Base-by-base conservation (phyloP, 1,140 invertebrate genomes). In the Camponotus vicinus region DNA sequence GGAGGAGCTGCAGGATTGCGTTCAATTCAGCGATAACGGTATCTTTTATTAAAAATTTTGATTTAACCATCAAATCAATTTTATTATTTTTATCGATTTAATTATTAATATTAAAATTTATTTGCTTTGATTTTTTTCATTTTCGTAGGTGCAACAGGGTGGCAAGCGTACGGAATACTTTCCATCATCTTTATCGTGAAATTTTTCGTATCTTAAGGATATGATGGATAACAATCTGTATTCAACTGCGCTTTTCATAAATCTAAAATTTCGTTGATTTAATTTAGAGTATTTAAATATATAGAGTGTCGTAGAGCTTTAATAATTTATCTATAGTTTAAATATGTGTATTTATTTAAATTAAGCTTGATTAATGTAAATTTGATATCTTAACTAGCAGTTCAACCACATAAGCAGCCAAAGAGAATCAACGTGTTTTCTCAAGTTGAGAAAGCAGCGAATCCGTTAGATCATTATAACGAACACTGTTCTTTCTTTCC, bases 21-120 rank as follows among this genome's bases (percentile, higher is more conserved):
- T 94, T 67, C 90, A 92, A 66, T 94, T 90, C 78, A 93, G 90
- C 59, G 93, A 94, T 59, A 94, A 91, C 71, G 88, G 94, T 94
- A 18, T 52, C 4, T 52, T 75, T 75, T 37, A 37, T n/a, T 57
- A 15, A 55, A 4, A 37, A 13, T 57, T 57, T 75, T 57, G 3
- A 34, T 0, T 18, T 15, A 5, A 52, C 15, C 0, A 1, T 61
- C 21, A 61, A 5, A 61, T 27, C 4, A 63, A 67, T 67, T 18
- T 63, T 52, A 21, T 18, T 67, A 15, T 21, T 40, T 2, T 80
- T 42, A 55, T 32, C 27, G 37, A 59, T 67, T 15, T 32, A 40
- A 67, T 80, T 73, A 49, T 61, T 73, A 70, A 37, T 37, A 34
- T 21, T 45, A 49, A 15, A n/a, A 15, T 37, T 37, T 13, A n/a